These are phyloP conservation scores for Dysidea cf. avara DNA, from an alignment of 37 sponge, comb jelly and placozoan genomes.

Conservation along the genomic window DNA sequence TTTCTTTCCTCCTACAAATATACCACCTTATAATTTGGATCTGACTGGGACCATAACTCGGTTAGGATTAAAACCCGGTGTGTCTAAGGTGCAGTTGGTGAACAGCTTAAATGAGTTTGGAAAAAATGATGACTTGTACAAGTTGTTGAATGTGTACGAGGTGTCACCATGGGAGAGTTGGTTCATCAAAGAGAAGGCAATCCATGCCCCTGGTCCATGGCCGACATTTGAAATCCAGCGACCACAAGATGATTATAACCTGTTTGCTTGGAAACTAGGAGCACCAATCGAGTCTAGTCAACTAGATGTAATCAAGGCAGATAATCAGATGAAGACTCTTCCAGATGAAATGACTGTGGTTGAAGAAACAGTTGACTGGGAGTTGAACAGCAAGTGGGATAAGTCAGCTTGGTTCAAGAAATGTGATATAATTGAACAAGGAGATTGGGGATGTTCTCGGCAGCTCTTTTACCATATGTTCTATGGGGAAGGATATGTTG, in stretches of 20 bases:
- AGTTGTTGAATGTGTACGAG: slow-evolving; percentile 59
- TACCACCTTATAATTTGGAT: slow-evolving; percentile 74
- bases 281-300: slow-evolving; percentile 19
- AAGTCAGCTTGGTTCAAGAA: slow-evolving; percentile 54
- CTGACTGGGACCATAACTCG: slow-evolving; percentile 65
- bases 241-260: slow-evolving; percentile 89
- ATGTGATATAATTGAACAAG: slow-evolving; percentile 66
- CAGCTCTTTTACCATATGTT: slow-evolving; percentile 82
- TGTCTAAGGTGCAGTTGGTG: slow-evolving; percentile 44
- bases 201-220: slow-evolving; percentile 95
- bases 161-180: slow-evolving; percentile 81
- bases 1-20: slow-evolving; percentile 88
- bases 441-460: slow-evolving; percentile 65
- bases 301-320: slow-evolving; percentile 4
- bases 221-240: slow-evolving; percentile 88
- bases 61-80: slow-evolving; percentile 57
- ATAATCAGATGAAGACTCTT: slow-evolving; percentile 67
- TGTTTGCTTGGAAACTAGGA: slow-evolving; percentile 85
- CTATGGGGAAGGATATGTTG: slow-evolving; percentile 81
- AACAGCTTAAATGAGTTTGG: slow-evolving; percentile 64
- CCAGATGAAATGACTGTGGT: slow-evolving; percentile 48
- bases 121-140: slow-evolving; percentile 62
- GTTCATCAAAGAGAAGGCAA: slow-evolving; percentile 69
- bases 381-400: slow-evolving; percentile 48
- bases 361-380: slow-evolving; percentile 78